Conservation (phyloP, 2,797 vertebrate genomes). For the Lutjanus argentimaculatus region DNA sequence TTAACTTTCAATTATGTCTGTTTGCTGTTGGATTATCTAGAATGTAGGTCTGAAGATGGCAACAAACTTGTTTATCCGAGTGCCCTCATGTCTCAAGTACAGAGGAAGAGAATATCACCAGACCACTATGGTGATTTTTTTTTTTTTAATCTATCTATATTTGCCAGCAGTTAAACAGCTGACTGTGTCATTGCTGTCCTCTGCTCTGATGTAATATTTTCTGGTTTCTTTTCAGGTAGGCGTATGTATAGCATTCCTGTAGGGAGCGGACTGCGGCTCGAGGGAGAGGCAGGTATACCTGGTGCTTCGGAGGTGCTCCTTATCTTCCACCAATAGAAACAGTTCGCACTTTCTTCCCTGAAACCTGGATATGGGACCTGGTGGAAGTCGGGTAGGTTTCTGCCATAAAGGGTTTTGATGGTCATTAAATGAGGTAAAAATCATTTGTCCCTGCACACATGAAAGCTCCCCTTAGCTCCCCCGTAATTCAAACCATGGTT, state of each 20-base stretch:
- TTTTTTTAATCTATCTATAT: background rate
- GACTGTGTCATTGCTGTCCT: background rate
- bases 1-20: background rate
- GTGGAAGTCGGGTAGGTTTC: constrained; percentile 79
- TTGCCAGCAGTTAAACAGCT: background rate
- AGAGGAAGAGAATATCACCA: constrained; percentile 63
- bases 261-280: rapidly evolving
- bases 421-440: background rate
- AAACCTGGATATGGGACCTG: constrained; percentile 86
- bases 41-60: constrained; percentile 78
- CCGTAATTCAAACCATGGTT: no score
- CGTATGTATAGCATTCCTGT: rapidly evolving
- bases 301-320: rapidly evolving
- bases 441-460: background rate
- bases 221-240: background rate
- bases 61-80: constrained; percentile 71
- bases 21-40: constrained; percentile 59
- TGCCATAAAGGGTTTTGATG: background rate
- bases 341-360: constrained; percentile 78
- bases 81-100: constrained; percentile 68
- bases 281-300: background rate
- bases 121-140: background rate
- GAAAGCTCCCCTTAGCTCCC: no score
- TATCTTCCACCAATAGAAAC: constrained; percentile 38
- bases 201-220: background rate